A percentile compares a stretch with the other conserved stretches of the same genome.
These are phyloP conservation scores for Celastrina argiolus DNA, from an alignment of 2,888 invertebrate genomes.

Conservation along the genomic window DNA sequence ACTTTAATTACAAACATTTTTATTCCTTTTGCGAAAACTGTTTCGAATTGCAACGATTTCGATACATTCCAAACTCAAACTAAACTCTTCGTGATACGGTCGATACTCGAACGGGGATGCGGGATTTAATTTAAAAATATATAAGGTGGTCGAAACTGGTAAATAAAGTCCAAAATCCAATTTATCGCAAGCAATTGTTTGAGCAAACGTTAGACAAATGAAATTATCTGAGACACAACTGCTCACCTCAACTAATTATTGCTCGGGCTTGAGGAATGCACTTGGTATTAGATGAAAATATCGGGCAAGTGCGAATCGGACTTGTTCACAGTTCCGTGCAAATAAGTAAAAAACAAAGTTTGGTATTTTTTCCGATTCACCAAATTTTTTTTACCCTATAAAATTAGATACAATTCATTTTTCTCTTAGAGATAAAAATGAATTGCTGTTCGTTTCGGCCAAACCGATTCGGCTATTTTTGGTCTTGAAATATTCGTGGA, in stretches of 20 bases:
- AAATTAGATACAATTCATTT: too few species aligned
- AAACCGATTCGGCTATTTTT: too few species aligned
- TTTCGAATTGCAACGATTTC: not conserved
- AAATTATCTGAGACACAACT: not conserved
- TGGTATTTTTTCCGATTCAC: too few species aligned
- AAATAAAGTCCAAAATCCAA: not conserved
- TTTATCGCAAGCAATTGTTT: slow-evolving; percentile 12
- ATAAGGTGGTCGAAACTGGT: not conserved
- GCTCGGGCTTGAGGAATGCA: not conserved
- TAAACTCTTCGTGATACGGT: not conserved
- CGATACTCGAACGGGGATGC: not conserved
- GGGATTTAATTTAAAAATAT: slow-evolving; percentile 10
- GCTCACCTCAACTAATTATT: not conserved
- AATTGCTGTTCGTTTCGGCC: too few species aligned
- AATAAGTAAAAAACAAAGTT: too few species aligned
- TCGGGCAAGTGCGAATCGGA: too few species aligned
- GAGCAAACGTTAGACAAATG: not conserved
- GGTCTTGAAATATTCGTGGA: too few species aligned
- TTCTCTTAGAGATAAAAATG: too few species aligned
- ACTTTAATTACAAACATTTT: not conserved
- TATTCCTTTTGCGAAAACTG: slow-evolving; percentile 9
- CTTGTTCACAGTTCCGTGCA: too few species aligned
- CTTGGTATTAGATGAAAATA: not conserved
- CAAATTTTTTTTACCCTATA: too few species aligned
- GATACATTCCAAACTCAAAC: not conserved